phyloP scores from a whole-genome alignment of 2,797 vertebrate genomes.

The Delichon dasypus region DNA sequence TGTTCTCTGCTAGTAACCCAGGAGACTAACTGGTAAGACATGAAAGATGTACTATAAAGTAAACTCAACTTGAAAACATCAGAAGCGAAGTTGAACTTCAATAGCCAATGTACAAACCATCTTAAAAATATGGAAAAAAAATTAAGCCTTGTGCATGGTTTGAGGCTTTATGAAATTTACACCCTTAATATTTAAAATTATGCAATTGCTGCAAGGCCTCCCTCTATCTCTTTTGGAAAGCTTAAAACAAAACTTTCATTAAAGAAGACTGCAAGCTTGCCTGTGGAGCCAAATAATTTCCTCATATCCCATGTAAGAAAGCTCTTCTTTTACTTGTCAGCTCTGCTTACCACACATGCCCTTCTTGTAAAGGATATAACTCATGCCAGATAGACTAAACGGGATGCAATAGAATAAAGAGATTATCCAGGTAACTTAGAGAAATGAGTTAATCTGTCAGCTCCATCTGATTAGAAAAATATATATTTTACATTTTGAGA shows the following conservation, averaged over 20 bases:
- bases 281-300: not conserved
- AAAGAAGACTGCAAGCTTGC: conserved; percentile 1
- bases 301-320: not conserved
- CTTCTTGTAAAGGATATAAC: not conserved
- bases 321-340: not conserved
- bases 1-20: not conserved
- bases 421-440: not conserved
- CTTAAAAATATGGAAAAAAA: conserved; percentile 42
- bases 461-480: not conserved
- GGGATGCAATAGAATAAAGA: not conserved
- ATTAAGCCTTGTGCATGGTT: conserved; percentile 34
- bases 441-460: not conserved
- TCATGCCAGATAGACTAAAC: not conserved
- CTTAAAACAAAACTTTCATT: conserved; percentile 44
- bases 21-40: not conserved
- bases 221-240: conserved; percentile 34
- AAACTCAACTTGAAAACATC: conserved; percentile 6
- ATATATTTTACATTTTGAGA: not conserved
- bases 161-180: conserved; percentile 52
- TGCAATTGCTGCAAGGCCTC: conserved; percentile 51
- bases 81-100: not conserved
- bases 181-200: conserved; percentile 65
- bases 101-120: conserved; percentile 13
- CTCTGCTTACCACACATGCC: not conserved
- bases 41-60: not conserved